phyloP scores from a whole-genome alignment of 2,113 vertebrate species.

The Diadophis punctatus region DNA sequence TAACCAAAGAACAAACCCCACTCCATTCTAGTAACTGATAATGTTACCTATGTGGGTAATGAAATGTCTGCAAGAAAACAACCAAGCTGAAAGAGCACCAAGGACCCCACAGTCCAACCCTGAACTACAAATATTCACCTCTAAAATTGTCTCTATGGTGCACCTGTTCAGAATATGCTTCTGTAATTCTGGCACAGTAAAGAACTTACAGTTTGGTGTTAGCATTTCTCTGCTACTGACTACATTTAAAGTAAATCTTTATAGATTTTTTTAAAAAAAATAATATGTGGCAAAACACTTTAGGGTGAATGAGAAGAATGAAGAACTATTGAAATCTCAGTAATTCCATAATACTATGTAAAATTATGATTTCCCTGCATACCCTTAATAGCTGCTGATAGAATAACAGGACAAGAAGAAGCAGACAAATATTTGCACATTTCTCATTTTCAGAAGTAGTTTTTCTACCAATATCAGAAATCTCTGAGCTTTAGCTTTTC shows the following conservation, averaged over 20 bases:
- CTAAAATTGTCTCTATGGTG: background rate
- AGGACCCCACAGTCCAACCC: background rate
- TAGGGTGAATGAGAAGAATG: background rate
- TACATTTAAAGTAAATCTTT: background rate
- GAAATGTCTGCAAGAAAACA: background rate
- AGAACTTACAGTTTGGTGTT: background rate
- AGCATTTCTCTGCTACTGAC: background rate
- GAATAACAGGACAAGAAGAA: background rate
- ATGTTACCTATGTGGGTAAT: background rate
- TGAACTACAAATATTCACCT: background rate
- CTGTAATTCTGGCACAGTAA: background rate
- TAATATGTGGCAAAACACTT: background rate
- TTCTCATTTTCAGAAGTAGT: conserved; percentile 15
- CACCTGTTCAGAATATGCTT: background rate
- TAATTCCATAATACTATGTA: background rate
- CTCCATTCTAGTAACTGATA: background rate
- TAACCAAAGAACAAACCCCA: background rate
- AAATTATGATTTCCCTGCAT: background rate
- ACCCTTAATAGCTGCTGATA: background rate
- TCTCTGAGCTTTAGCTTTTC: background rate
- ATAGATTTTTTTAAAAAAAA: background rate
- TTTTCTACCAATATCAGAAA: background rate
- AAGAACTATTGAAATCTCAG: background rate
- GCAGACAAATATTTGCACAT: conserved; percentile 10
- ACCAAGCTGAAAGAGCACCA: background rate